These are phyloP conservation scores for Peribatodes rhomboidaria DNA, from an alignment of 2,888 invertebrate species.

Conservation along the genomic window DNA sequence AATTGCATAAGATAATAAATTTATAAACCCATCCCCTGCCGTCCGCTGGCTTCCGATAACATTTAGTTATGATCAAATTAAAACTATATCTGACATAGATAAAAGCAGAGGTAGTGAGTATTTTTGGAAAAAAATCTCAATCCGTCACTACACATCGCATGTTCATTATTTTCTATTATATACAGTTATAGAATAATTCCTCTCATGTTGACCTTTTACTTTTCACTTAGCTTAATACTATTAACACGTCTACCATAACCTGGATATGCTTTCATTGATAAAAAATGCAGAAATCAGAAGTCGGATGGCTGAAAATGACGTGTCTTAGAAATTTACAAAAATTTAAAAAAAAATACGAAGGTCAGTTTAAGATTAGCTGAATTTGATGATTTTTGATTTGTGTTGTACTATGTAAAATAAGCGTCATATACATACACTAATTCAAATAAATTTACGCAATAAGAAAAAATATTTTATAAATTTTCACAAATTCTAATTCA, in stretches of 20 bases:
- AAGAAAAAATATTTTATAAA: no score
- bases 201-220: constrained; percentile 85
- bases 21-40: no score
- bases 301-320: not conserved
- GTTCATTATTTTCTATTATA: constrained; percentile 71
- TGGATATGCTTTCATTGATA: constrained; percentile 75
- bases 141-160: constrained; percentile 64
- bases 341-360: not conserved
- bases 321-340: not conserved
- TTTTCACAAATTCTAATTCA: no score
- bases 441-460: no score
- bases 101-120: constrained; percentile 63
- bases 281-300: constrained; percentile 43
- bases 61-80: constrained; percentile 1
- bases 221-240: constrained; percentile 74
- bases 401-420: not conserved
- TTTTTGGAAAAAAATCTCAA: constrained; percentile 43
- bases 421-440: no score
- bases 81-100: constrained; percentile 34
- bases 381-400: not conserved
- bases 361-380: not conserved
- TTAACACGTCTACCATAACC: constrained; percentile 67
- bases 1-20: no score
- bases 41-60: no score
- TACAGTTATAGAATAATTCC: constrained; percentile 84